Percentiles rank a stretch among this genome's conserved stretches.
Evolutionary conservation across 2,888 invertebrate species (phyloP).

Genomic region (Smittia aterrima): DNA sequence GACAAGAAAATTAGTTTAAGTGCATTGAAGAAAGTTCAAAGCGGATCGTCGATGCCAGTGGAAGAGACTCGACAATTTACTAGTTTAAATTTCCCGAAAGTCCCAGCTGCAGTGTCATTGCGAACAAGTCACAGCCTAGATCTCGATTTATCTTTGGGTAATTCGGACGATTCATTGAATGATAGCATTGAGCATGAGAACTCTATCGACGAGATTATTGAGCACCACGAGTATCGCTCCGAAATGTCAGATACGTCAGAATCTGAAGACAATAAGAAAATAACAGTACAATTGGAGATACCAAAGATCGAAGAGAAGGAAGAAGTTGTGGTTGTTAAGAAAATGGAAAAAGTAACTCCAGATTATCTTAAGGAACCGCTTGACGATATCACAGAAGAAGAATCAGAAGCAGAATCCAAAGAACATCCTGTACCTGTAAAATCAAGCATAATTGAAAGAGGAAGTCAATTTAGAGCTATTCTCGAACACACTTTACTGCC

Average conservation of each 20-base stretch:
- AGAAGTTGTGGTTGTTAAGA: constrained; percentile 45
- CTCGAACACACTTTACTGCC: constrained; percentile 12
- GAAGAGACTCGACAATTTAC: constrained; percentile 42
- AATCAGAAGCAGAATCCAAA: constrained; percentile 50
- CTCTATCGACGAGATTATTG: constrained; percentile 29
- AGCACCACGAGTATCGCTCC: not conserved
- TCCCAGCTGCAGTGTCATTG: constrained; percentile 6
- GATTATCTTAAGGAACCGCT: constrained; percentile 52
- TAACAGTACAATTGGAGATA: constrained; percentile 43
- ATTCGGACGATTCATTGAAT: constrained; percentile 18
- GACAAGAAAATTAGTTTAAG: constrained; percentile 43
- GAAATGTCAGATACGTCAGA: not conserved
- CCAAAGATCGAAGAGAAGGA: constrained; percentile 44
- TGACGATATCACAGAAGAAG: constrained; percentile 54
- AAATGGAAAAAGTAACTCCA: constrained; percentile 50
- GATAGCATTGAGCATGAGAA: constrained; percentile 28
- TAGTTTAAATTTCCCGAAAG: constrained; percentile 44
- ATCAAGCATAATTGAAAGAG: constrained; percentile 32
- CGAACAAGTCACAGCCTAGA: constrained; percentile 12
- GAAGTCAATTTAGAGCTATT: constrained; percentile 32
- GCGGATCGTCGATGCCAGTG: not conserved
- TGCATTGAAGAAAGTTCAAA: constrained; percentile 42
- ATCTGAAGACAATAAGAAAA: constrained; percentile 41
- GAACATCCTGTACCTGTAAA: not conserved
- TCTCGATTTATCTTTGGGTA: not conserved